phyloP scores from a whole-genome alignment of 2,888 invertebrate genomes.

The Stenichneumon culpator region DNA sequence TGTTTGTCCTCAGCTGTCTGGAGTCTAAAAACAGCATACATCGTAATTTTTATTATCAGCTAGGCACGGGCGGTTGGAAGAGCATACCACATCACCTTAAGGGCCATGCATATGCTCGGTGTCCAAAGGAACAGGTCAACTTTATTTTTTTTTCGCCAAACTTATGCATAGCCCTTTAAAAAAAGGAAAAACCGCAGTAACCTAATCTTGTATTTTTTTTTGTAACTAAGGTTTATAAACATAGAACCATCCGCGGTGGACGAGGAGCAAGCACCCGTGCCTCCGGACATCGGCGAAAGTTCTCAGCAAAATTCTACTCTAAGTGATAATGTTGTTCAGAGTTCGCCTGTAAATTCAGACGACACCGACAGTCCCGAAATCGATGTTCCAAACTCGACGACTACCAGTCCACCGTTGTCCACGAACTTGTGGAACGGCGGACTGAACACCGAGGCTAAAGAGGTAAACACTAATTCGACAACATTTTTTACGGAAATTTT shows the following conservation, averaged over 20 bases:
- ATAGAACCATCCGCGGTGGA: conserved; percentile 90
- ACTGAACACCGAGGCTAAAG: conserved; percentile 70
- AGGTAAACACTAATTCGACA: conserved; percentile 65
- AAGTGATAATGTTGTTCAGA: conserved; percentile 83
- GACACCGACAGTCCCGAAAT: conserved; percentile 75
- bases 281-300: conserved; percentile 82
- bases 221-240: conserved; percentile 87
- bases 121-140: too few relatives aligned
- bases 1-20: too few relatives aligned
- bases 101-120: too few relatives aligned
- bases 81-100: too few relatives aligned
- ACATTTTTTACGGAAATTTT: background rate
- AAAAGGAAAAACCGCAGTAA: too few relatives aligned
- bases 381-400: conserved; percentile 78
- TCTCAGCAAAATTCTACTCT: conserved; percentile 80
- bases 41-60: too few relatives aligned
- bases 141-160: too few relatives aligned
- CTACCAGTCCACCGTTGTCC: conserved; percentile 77
- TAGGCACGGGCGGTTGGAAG: too few relatives aligned
- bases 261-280: conserved; percentile 85
- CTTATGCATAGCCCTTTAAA: too few relatives aligned
- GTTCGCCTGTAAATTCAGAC: conserved; percentile 81
- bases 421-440: conserved; percentile 80
- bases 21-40: too few relatives aligned
- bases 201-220: conserved; percentile 32